A percentile compares a stretch with the other conserved stretches of the same genome.
Evolutionary conservation across 1,140 invertebrate species (phyloP).

Genomic region (Oryctes rhinoceros): DNA sequence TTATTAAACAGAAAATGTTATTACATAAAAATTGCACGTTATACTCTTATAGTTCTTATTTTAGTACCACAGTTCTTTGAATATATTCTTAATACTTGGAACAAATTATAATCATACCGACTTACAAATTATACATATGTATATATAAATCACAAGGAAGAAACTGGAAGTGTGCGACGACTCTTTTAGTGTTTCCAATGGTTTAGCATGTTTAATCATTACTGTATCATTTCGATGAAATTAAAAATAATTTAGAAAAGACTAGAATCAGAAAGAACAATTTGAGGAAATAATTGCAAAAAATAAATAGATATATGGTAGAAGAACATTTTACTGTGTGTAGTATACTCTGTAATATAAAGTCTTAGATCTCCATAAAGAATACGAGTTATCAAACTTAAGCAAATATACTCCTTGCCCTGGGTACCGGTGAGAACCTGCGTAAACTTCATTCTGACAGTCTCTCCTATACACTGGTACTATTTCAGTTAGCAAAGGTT

Average conservation of each 20-base stretch:
- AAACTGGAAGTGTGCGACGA: not conserved
- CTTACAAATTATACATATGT: conserved; percentile 18
- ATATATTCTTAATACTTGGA: conserved; percentile 38
- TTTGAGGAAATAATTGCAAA: not conserved
- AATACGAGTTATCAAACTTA: conserved; percentile 99
- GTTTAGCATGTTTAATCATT: not conserved
- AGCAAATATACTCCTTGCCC: conserved; percentile 96
- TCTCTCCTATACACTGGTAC: conserved; percentile 95
- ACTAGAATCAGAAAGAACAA: conserved; percentile 28
- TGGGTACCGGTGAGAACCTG: conserved; percentile 96
- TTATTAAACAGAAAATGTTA: conserved; percentile 43
- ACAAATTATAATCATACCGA: conserved; percentile 28
- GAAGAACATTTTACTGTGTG: conserved; percentile 68
- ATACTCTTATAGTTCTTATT: conserved; percentile 40
- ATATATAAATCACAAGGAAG: conserved; percentile 23
- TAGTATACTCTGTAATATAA: conserved; percentile 99
- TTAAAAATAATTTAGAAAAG: conserved; percentile 17
- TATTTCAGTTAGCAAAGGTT: conserved; percentile 64
- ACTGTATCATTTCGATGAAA: not conserved
- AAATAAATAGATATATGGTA: not conserved
- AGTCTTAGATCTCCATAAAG: conserved; percentile 98
- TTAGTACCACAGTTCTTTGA: conserved; percentile 46
- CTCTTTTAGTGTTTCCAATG: not conserved
- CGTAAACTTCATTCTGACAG: conserved; percentile 96
- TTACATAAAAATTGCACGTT: conserved; percentile 47